Base-by-base conservation (phyloP, 1,140 invertebrate species). In the Cepaea nemoralis region DNA sequence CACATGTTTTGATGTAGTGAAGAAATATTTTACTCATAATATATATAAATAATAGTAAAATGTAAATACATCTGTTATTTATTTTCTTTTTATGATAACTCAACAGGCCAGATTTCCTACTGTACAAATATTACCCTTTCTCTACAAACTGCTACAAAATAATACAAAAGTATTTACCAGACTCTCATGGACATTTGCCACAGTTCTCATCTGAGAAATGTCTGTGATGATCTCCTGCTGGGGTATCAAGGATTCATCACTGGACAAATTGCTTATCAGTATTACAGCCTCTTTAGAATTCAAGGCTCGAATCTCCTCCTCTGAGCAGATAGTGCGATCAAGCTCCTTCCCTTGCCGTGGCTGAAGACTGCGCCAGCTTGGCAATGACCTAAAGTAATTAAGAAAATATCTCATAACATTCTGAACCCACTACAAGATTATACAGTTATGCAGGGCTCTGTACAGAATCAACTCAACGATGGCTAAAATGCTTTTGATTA, bases 231-330 rank as follows among this genome's bases (percentile, higher is more conserved):
- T 96, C 91, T 97, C 96, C 84, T 95, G 94, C n/a, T 94, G 92
- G 12, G 94, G 94, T n/a, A 97, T 95, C 24, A 95, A 94, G 37
- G 95, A 95, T 88, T 97, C 96, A 48, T 88, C 88, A 0, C 88
- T 86, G 5, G 90, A 95, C 24, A 98, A 91, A 90, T 96, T 97
- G 48, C 94, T 95, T 24, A 96, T 97, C 2, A 99, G 92, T 85
- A 98, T 97, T 88, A 97, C 96, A 0, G 97, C 96, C 92, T 99
- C 97, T 78, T 96, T 94, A 40, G 95, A 92, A 90, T 96, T 97
- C 81, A 96, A 93, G 84, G 95, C 94, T 40, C 95, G 92, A 59
- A 97, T 93, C 88, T 97, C 95, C 84, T 95, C 93, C 86, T 91
- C 91, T 5, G 91, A 91, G 83, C 88, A 89, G 24, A 88, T 84